phyloP scores from a whole-genome alignment of 2,113 vertebrate species.

The Fulmarus glacialis region DNA sequence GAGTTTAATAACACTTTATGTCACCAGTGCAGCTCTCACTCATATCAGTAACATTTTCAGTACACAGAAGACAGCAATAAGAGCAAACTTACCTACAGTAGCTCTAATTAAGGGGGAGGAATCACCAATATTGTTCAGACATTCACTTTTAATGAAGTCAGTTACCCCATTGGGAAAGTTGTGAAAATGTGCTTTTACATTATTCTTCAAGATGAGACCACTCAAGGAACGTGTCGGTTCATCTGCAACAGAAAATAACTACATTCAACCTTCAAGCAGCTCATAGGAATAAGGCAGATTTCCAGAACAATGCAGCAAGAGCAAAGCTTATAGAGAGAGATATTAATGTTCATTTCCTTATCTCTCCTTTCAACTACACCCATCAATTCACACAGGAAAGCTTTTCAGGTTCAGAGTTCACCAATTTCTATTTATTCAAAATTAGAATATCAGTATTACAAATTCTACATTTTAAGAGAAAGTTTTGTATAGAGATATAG shows the following conservation, averaged over 20 bases:
- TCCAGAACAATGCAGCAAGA: background rate
- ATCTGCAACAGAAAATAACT: conserved; percentile 78
- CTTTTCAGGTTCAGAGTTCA: background rate
- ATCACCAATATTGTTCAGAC: conserved; percentile 94
- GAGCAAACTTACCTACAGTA: conserved; percentile 88
- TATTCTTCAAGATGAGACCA: conserved; percentile 96
- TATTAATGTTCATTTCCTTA: background rate
- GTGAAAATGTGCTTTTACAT: conserved; percentile 97
- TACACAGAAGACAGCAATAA: background rate
- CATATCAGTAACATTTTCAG: background rate
- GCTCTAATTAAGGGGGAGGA: conserved; percentile 96
- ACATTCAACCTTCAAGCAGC: background rate
- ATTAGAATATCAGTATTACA: background rate
- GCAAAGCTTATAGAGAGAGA: background rate
- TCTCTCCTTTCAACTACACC: background rate
- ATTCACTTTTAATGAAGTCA: conserved; percentile 97
- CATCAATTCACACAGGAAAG: background rate
- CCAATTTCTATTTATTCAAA: background rate
- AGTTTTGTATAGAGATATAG: background rate
- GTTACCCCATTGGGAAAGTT: conserved; percentile 94
- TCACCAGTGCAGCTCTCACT: background rate
- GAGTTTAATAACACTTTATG: background rate
- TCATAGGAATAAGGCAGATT: background rate
- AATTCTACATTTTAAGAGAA: background rate
- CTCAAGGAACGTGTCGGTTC: conserved; percentile 96